Conservation (phyloP, 2,797 vertebrate species). For the Clarias platycephalus region DNA sequence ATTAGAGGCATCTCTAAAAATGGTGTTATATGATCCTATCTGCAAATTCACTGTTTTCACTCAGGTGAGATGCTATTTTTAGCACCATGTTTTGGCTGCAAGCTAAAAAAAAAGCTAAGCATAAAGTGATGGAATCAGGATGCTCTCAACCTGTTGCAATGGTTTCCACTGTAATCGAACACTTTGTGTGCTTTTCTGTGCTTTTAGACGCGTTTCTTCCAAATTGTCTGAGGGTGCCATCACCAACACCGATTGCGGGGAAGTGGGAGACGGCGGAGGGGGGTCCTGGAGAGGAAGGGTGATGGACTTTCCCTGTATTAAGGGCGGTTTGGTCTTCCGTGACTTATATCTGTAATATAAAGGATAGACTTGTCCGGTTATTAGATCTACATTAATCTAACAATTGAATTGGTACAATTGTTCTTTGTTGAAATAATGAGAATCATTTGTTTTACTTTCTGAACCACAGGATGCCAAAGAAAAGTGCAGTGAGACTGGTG, state of each 20-base stretch:
- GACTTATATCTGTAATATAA: conserved; percentile 60
- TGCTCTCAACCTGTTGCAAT: conserved; percentile 61
- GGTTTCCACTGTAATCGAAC: conserved; percentile 63
- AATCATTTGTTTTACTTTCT: conserved; percentile 62
- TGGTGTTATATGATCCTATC: too few relatives aligned
- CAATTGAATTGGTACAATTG: not conserved
- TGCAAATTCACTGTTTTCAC: too few relatives aligned
- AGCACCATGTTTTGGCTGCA: too few relatives aligned
- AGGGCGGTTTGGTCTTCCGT: conserved; percentile 52
- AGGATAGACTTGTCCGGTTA: not conserved
- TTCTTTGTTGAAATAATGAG: not conserved
- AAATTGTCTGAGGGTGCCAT: not conserved
- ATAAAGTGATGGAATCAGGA: not conserved
- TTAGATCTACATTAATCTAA: not conserved
- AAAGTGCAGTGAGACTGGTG: conserved; percentile 35
- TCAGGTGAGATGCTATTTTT: too few relatives aligned
- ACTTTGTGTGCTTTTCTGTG: conserved; percentile 34
- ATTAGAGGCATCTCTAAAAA: too few relatives aligned
- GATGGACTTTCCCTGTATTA: conserved; percentile 13
- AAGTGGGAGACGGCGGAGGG: not conserved
- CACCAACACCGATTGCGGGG: not conserved
- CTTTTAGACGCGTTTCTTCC: conserved; percentile 13
- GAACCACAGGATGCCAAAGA: conserved; percentile 57
- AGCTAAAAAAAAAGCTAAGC: not conserved
- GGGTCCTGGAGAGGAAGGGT: conserved; percentile 28